Evolutionary conservation across 2,888 invertebrate genomes (phyloP), one percentile per base, ranked within the genome.

Genomic region (Prosapia bicincta): DNA sequence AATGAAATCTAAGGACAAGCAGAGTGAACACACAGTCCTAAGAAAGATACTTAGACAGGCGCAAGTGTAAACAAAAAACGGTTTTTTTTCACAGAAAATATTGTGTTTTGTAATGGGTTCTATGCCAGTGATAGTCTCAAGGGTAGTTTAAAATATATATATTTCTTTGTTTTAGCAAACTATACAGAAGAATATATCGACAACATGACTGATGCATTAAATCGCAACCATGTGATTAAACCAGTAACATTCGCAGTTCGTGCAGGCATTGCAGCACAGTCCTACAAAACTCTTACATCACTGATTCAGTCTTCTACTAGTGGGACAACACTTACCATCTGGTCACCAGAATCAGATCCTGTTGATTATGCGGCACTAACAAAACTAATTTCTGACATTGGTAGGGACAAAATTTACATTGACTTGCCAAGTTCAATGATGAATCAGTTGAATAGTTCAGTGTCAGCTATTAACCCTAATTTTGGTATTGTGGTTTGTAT

Each of bases 161-260:
- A 13, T 68, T 10, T 0, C 69, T 26, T 30, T 10, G 24, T 73
- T 71, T 5, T 70, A 80, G 91, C 89, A 0, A 86, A 85, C 28
- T 94, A 94, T 84, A 89, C 88, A 3, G 82, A 86, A 1, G 85
- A 87, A 0, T 88, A 94, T 71, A 88, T 93, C n/a, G 85, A 89
- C 0, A 86, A 87, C 23, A 96, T 96, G 95, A 82, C 91, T 1
- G 83, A 89, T 2, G 85, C 86, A 6, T 86, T 93, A 24, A 87
- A 85, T 72, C 86, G 86, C 38, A 86, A 87, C 75, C 85, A 86
- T 15, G 85, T 91, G 3, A 87, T 87, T n/a, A 91, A 92, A 83
- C 86, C 89, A 54, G 89, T 96, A 72, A 96, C 96, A 0, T 96
- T 95, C 82, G 93, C 96, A 0, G 92, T 93, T 2, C 86, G 93